These are phyloP conservation scores for Drosophila demipolita DNA, from an alignment of 2,888 invertebrate genomes.

Conservation along the genomic window DNA sequence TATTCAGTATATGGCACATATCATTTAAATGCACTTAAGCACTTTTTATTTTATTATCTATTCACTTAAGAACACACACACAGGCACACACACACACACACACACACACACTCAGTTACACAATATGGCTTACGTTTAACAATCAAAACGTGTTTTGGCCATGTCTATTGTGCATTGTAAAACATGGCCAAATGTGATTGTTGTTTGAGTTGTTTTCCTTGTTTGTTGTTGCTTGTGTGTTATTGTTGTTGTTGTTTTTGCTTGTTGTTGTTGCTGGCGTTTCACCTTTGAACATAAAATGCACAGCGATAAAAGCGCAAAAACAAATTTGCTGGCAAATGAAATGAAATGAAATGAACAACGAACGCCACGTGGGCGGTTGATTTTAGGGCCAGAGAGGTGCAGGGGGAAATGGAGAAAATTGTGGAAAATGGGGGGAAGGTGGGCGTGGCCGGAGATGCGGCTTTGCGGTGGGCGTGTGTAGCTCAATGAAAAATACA, in stretches of 20 bases:
- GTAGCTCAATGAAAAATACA: conserved; percentile 70
- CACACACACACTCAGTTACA: neutral
- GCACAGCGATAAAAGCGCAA: conserved; percentile 53
- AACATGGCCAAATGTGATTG: conserved; percentile 49
- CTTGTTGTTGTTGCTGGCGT: conserved; percentile 28
- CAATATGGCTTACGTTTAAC: conserved; percentile 1
- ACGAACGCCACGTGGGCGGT: conserved; percentile 41
- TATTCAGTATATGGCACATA: neutral
- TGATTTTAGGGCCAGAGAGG: conserved; percentile 17
- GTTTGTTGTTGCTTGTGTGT: conserved; percentile 6
- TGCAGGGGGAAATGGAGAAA: neutral
- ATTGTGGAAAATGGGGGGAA: conserved; percentile 2
- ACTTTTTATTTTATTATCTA: neutral
- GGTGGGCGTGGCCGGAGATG: conserved; percentile 32
- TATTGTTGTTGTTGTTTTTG: conserved; percentile 13
- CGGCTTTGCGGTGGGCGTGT: conserved; percentile 46
- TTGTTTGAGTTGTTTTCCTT: conserved; percentile 15
- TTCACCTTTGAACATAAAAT: conserved; percentile 69
- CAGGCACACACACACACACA: rapidly evolving
- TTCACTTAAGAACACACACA: neutral
- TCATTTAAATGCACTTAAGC: neutral
- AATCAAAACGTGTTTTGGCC: conserved; percentile 15
- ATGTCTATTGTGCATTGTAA: conserved; percentile 49
- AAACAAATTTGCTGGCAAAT: conserved; percentile 64
- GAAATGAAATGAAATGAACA: conserved; percentile 62